Conservation (phyloP, 2,113 vertebrate species). For the Rafetus swinhoei region DNA sequence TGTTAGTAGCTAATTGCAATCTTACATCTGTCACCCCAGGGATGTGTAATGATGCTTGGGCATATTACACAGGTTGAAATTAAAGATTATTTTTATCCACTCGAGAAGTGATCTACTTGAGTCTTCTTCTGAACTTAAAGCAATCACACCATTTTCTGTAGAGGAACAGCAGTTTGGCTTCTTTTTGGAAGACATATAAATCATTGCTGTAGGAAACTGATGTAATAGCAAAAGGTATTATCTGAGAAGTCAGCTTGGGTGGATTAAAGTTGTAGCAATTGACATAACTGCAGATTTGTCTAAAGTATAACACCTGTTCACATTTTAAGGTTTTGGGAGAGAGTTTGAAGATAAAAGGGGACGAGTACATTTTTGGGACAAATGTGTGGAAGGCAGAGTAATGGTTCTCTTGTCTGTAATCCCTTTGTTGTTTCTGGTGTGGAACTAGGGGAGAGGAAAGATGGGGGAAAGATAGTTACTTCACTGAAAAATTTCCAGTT, state of each 20-base stretch:
- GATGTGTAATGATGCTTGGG: not conserved
- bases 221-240: not conserved
- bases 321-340: not conserved
- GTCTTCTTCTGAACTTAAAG: not conserved
- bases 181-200: not conserved
- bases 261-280: not conserved
- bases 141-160: rapidly evolving
- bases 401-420: not conserved
- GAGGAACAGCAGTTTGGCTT: not conserved
- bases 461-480: not conserved
- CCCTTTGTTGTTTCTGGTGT: not conserved
- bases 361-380: not conserved
- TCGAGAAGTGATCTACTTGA: not conserved
- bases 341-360: not conserved
- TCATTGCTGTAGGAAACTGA: not conserved
- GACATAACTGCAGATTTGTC: not conserved
- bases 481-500: not conserved
- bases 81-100: not conserved
- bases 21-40: not conserved
- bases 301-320: not conserved
- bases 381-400: not conserved
- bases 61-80: not conserved
- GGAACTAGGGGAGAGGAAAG: rapidly evolving
- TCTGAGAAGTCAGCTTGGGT: rapidly evolving
- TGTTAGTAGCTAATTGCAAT: constrained; percentile 18